These are phyloP conservation scores for Phylloscopus trochiloides DNA, from an alignment of 2,113 vertebrate genomes.

Conservation along the genomic window DNA sequence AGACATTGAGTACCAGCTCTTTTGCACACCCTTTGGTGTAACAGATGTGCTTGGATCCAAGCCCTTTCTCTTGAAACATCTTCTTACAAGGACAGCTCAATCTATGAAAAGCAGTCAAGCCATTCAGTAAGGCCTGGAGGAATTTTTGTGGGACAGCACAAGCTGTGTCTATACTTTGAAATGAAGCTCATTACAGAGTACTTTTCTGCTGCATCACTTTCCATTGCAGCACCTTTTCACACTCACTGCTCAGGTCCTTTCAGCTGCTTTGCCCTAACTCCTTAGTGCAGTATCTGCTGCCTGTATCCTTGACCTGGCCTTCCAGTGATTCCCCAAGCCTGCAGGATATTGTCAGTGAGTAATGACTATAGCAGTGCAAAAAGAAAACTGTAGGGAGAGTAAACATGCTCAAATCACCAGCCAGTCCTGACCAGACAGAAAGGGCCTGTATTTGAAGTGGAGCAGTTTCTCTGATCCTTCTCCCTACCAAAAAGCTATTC, in stretches of 20 bases:
- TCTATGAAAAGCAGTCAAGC: neutral
- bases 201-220: neutral
- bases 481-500: neutral
- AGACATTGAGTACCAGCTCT: rapidly evolving
- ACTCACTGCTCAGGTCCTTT: neutral
- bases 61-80: too few relatives aligned
- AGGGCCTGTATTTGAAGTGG: neutral
- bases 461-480: neutral
- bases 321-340: neutral
- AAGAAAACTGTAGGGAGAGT: neutral
- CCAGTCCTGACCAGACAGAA: neutral
- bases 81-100: neutral
- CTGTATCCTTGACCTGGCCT: neutral
- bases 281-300: neutral
- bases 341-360: conserved; percentile 1
- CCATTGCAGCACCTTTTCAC: neutral
- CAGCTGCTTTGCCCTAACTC: neutral
- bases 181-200: neutral
- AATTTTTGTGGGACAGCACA: neutral
- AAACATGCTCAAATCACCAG: neutral
- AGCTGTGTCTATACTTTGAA: neutral
- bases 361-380: neutral
- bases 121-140: neutral
- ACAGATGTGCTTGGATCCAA: rapidly evolving
- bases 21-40: neutral